These are phyloP conservation scores for Agonopterix arenella DNA, from an alignment of 2,888 invertebrate species.

Conservation along the genomic window DNA sequence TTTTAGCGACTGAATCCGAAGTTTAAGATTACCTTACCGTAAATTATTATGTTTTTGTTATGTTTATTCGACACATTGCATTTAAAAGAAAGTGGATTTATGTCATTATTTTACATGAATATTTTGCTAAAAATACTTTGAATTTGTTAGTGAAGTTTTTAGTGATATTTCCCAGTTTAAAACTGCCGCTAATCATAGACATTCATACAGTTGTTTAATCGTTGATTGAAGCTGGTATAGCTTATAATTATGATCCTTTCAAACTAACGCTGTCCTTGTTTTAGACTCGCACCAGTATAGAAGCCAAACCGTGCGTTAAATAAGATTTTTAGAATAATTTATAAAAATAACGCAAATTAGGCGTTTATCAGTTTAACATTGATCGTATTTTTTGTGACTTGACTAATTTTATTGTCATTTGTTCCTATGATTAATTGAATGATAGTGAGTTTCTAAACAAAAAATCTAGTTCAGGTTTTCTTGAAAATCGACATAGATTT, in stretches of 20 bases:
- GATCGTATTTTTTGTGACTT: constrained; percentile 66
- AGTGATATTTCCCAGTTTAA: too few species aligned
- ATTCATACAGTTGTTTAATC: too few species aligned
- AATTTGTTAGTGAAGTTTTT: background rate
- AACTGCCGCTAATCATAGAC: too few species aligned
- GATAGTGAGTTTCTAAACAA: constrained; percentile 46
- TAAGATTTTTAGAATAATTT: constrained; percentile 58
- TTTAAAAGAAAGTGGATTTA: too few species aligned
- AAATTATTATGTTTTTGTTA: background rate
- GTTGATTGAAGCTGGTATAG: too few species aligned
- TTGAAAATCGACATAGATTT: constrained; percentile 73
- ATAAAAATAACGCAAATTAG: constrained; percentile 51
- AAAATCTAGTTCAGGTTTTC: constrained; percentile 72
- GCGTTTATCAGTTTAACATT: constrained; percentile 64
- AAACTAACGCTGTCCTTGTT: constrained; percentile 49
- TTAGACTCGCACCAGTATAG: constrained; percentile 69
- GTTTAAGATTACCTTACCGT: background rate
- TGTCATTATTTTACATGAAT: background rate
- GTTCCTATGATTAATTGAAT: constrained; percentile 70
- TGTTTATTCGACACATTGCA: background rate
- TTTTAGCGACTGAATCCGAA: too few species aligned
- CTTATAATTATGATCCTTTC: constrained; percentile 27
- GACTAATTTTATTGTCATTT: constrained; percentile 68
- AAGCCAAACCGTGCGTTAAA: constrained; percentile 70
- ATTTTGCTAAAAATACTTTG: background rate